phyloP scores from a whole-genome alignment of 2,888 invertebrate genomes.

The Euclidia mi region DNA sequence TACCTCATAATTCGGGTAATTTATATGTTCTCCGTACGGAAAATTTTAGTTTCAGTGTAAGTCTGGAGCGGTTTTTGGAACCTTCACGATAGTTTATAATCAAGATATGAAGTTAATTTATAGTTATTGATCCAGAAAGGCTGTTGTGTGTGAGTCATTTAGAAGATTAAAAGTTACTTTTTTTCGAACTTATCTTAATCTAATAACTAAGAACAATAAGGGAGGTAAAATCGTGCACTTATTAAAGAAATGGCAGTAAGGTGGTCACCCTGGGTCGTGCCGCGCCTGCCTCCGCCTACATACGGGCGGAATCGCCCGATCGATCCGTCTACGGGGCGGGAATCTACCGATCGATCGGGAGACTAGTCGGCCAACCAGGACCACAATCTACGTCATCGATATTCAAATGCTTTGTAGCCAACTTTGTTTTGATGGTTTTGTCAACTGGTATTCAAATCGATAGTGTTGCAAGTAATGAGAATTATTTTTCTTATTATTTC shows the following conservation, averaged over 20 bases:
- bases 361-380: conserved; percentile 43
- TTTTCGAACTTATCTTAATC: not conserved
- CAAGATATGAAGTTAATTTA: not conserved
- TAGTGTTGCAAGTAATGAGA: conserved; percentile 6
- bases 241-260: conserved; percentile 59
- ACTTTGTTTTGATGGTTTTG: conserved; percentile 50
- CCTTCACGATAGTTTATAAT: no score
- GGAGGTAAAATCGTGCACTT: conserved; percentile 51
- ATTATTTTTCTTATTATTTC: not conserved
- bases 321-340: conserved; percentile 50
- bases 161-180: no score
- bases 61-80: not conserved
- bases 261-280: conserved; percentile 51
- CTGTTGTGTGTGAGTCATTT: not conserved
- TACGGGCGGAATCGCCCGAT: conserved; percentile 54
- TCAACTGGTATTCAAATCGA: conserved; percentile 42
- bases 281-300: conserved; percentile 56
- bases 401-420: conserved; percentile 44
- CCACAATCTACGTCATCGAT: conserved; percentile 53
- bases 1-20: conserved; percentile 68
- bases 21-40: conserved; percentile 35
- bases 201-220: conserved; percentile 11
- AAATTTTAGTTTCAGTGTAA: conserved; percentile 13
- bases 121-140: not conserved
- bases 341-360: conserved; percentile 49